Base-by-base conservation (phyloP, 2,888 invertebrate species). In the Scaptodrosophila latifasciaeformis region DNA sequence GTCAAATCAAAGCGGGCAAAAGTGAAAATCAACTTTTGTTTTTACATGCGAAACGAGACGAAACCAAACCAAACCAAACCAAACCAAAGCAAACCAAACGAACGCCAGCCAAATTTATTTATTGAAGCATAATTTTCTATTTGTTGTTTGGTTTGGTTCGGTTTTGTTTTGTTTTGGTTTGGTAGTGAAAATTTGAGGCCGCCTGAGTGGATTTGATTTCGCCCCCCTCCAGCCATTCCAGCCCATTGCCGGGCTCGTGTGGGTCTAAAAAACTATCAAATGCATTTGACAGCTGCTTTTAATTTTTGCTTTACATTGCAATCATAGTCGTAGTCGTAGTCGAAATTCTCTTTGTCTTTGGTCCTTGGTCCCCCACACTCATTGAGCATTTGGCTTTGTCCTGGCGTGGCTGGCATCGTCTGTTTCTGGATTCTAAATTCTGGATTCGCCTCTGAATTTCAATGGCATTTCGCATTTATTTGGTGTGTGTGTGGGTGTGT, bases 221-320 rank as follows among this genome's bases (percentile, higher is more conserved):
- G n/a, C n/a, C n/a, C n/a, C n/a, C n/a, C n/a, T n/a, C n/a, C n/a
- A n/a, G n/a, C n/a, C n/a, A n/a, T n/a, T n/a, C n/a, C n/a, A n/a
- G n/a, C n/a, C n/a, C n/a, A n/a, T n/a, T n/a, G n/a, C n/a, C n/a
- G n/a, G n/a, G n/a, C n/a, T n/a, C n/a, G n/a, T n/a, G n/a, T n/a
- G n/a, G n/a, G n/a, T n/a, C n/a, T 43, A 43, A 42, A 47, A 54
- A 75, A 78, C 75, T 72, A 71, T 78, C 68, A 56, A 78, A 59
- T 72, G 72, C 72, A 71, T 72, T 75, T 72, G 72, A 72, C 72
- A 72, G 72, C 61, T 76, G 79, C 68, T 68, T 65, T 65, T 62
- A 57, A 69, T 56, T 70, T 65, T 58, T 54, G 49, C 50, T 37
- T 13, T 49, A 61, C 24, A 24, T 24, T 7, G 24, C 18, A 13